These are phyloP conservation scores for Adelognathus sp. DNA, from an alignment of 2,888 invertebrate genomes.

Conservation along the genomic window DNA sequence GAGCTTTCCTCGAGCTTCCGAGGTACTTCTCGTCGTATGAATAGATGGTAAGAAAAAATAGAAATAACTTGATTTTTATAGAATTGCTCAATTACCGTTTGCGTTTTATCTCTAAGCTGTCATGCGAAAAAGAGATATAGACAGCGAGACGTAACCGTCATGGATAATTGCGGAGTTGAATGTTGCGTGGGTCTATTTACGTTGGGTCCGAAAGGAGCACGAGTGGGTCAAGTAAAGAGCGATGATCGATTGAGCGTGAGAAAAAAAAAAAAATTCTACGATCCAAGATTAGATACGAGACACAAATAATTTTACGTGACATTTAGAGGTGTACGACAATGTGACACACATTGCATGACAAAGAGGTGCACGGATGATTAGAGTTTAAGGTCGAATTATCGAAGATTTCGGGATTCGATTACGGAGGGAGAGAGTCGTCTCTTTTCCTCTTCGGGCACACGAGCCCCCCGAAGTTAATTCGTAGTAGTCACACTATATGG, in stretches of 20 bases:
- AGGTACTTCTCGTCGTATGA: too few relatives aligned
- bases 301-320: constrained; percentile 40
- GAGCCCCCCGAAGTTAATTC: constrained; percentile 43
- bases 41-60: too few relatives aligned
- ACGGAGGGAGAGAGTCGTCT: constrained; percentile 7
- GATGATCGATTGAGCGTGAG: background rate
- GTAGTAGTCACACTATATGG: constrained; percentile 16
- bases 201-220: background rate
- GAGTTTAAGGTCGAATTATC: constrained; percentile 45
- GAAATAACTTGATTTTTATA: too few relatives aligned
- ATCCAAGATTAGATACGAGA: constrained; percentile 31
- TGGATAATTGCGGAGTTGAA: background rate
- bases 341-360: background rate
- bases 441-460: background rate
- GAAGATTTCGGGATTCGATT: constrained; percentile 40
- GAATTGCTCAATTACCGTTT: too few relatives aligned
- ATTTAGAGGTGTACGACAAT: constrained; percentile 35
- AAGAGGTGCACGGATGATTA: background rate
- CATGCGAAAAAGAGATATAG: background rate
- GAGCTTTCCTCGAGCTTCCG: too few relatives aligned
- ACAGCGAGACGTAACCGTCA: background rate
- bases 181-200: background rate
- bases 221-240: background rate
- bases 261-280: background rate
- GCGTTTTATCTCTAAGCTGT: too few relatives aligned